Evolutionary conservation across 1,140 invertebrate species (phyloP).

Genomic region (Cydia fagiglandana): DNA sequence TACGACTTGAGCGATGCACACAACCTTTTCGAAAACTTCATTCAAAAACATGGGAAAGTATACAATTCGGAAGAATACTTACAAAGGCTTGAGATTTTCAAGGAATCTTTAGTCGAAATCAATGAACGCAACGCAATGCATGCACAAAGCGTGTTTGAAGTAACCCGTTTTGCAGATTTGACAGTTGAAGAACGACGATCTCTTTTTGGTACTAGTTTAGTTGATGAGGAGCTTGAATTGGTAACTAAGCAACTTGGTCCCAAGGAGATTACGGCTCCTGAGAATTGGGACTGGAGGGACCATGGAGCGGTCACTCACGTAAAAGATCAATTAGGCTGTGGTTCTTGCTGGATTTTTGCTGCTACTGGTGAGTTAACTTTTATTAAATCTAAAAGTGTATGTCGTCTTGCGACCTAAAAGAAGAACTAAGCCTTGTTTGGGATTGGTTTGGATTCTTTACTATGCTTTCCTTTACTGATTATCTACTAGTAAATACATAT

Average conservation of each 20-base stretch:
- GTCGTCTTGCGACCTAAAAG: too few relatives aligned
- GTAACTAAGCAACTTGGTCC: background rate
- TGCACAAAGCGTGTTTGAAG: background rate
- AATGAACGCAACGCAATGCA: background rate
- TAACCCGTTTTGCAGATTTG: background rate
- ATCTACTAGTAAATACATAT: too few relatives aligned
- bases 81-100: background rate
- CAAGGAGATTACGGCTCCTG: background rate
- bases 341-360: background rate
- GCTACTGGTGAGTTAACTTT: background rate
- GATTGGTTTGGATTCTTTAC: too few relatives aligned
- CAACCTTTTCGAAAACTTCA: background rate
- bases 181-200: background rate
- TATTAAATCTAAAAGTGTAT: too few relatives aligned
- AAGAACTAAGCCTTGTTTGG: too few relatives aligned
- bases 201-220: background rate
- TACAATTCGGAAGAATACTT: background rate
- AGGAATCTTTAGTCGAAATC: background rate
- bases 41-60: background rate
- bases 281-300: slow-evolving; percentile 1
- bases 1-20: slow-evolving; percentile 2
- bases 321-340: background rate
- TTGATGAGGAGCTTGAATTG: background rate
- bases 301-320: background rate
- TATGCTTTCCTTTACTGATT: too few relatives aligned